Evolutionary conservation across 2,888 invertebrate species (phyloP), one percentile per base, ranked within the genome.

Genomic region (Stegophylla sp.): DNA sequence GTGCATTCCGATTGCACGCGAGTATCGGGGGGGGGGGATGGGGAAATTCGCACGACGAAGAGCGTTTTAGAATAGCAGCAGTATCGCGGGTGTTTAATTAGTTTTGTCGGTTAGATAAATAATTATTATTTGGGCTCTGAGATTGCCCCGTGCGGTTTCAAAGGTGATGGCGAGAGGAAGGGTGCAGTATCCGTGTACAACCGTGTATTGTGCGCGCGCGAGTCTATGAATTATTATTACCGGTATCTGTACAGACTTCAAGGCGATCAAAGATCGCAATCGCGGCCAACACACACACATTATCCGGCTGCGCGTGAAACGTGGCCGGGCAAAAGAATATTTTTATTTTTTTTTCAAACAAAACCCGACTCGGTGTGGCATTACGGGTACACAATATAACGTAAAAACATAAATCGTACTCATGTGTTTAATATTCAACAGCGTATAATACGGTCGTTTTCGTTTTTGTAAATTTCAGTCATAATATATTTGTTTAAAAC

Each of bases 221-320:
- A 17, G 34, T 75, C 74, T 51, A 75, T 51, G 63, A 75, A 51
- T 75, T 73, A 77, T 71, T 69, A 71, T 51, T 71, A 34, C 59
- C 79, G 71, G 79, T 79, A 79, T 79, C 79, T 63, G 34, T 15
- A n/a, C 71, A 51, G 61, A 71, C 79, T 67, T 61, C 79, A 79
- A 79, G 79, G 79, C 69, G 59, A 79, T 79, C 71, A 20, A 34
- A 69, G 77, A 77, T 77, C 69, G 56, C 67, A 77, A 77, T 77
- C 77, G 69, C 15, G 15, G 45, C n/a, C n/a, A n/a, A n/a, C n/a
- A n/a, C n/a, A n/a, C n/a, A 77, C 77, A 15, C 67, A 77, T 76
- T 75, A 75, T 66, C 66, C 64, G 17, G 41, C 28, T n/a, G 67
- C 17, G 67, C 17, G 20, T 48, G 45, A 7, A 53, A 63, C 69